Evolutionary conservation across 2,113 vertebrate species (phyloP).

Genomic region (Eira barbara): DNA sequence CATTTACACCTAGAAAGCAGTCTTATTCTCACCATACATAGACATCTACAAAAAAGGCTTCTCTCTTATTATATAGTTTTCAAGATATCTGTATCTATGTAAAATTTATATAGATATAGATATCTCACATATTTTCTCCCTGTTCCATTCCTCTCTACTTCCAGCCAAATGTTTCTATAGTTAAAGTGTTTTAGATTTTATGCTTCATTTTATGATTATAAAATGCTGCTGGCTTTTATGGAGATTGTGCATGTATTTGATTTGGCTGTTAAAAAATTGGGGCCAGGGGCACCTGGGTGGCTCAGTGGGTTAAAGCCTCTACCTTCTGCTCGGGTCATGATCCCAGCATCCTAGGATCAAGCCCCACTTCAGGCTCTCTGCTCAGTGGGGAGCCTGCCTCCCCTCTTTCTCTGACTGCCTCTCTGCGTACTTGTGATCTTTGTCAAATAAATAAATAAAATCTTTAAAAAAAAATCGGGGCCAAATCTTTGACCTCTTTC

Average conservation of each 20-base stretch:
- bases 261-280: slow-evolving; percentile 26
- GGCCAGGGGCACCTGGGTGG: not conserved
- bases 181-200: slow-evolving; percentile 9
- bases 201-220: slow-evolving; percentile 29
- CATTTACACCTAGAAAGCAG: not conserved
- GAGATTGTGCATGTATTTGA: not conserved
- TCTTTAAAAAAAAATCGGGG: not conserved
- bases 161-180: not conserved
- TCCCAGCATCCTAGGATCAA: no score
- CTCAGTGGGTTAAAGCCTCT: no score
- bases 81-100: not conserved
- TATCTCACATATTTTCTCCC: not conserved
- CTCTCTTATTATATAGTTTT: not conserved
- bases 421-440: no score
- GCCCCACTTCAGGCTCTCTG: no score
- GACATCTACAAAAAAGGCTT: not conserved
- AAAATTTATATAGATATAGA: not conserved
- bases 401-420: no score
- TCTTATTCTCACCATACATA: not conserved
- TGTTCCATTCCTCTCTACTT: not conserved
- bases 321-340: no score
- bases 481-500: slow-evolving; percentile 33
- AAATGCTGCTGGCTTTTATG: slow-evolving; percentile 43
- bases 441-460: no score
- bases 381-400: no score